These are phyloP conservation scores for Polypedilum pembai DNA, from an alignment of 1,140 invertebrate species.

Conservation along the genomic window DNA sequence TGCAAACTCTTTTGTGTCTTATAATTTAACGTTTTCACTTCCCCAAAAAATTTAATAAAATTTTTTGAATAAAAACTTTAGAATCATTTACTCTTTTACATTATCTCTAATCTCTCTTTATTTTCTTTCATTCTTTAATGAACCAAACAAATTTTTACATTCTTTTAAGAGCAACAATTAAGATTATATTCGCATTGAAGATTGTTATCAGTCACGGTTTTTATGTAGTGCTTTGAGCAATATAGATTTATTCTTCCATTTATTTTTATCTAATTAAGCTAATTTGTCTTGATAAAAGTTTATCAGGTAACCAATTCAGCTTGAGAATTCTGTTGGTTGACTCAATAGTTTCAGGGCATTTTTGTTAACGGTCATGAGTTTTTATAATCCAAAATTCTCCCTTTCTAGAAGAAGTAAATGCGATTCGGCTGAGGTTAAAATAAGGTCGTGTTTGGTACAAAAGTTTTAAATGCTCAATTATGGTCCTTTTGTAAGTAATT, in stretches of 20 bases:
- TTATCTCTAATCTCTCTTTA: not conserved
- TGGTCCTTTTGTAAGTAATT: not conserved
- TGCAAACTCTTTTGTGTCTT: no score
- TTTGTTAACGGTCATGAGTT: constrained; percentile 2
- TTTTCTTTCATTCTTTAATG: constrained; percentile 15
- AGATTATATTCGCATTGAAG: constrained; percentile 28
- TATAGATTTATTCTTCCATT: constrained; percentile 26
- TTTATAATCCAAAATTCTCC: not conserved
- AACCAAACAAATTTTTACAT: not conserved
- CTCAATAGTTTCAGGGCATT: not conserved
- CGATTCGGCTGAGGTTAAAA: not conserved
- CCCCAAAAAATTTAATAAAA: no score
- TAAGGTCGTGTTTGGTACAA: not conserved
- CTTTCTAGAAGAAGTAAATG: not conserved
- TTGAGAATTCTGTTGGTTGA: not conserved
- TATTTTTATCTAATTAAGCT: constrained; percentile 25
- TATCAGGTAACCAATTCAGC: constrained; percentile 20
- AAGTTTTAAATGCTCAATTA: constrained; percentile 7
- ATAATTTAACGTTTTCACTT: no score
- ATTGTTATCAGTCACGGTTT: not conserved
- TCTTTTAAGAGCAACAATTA: constrained; percentile 22
- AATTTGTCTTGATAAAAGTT: constrained; percentile 22
- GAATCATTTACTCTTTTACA: not conserved
- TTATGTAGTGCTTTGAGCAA: not conserved
- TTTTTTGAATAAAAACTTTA: no score